Base-by-base conservation (phyloP, 2,797 vertebrate species). In the Notoglanidium macrostoma region DNA sequence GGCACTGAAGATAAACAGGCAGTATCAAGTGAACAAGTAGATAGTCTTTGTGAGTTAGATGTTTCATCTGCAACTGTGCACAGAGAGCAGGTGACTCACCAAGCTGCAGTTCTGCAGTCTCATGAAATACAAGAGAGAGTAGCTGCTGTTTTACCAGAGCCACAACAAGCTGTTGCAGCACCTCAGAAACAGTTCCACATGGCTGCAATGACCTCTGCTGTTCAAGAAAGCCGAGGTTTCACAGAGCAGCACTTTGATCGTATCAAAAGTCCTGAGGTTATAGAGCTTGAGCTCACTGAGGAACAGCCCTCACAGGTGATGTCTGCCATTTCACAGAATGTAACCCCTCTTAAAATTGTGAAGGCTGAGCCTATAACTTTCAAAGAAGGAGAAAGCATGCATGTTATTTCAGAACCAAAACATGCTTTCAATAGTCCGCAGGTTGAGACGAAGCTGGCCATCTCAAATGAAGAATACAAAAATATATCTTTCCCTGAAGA, bases 181-280 rank as follows among this genome's bases (percentile, higher is more conserved):
- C 57, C 90, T 87, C 14, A 79, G 49, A 90, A 87, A 65, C 89
- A 91, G 86, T 78, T 90, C 12, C 87, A 88, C 6, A 57, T 87
- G 40, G 86, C 87, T 35, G 59, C 90, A 59, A 87, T 93, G 84
- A 85, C 90, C 59, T 89, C 91, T 83, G 44, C 88, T 59, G 88
- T 93, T 83, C 90, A 91, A 84, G 92, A 94, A 85, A 92, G 70
- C 3, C 87, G 77, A 82, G 86, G 91, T 44, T 94, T 97, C 84
- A 92, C 83, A 0, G 96, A 96, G 83, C 94, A 96, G 87, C 95
- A 95, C 87, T 93, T 91, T 0, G 93, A 95, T 44, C 89, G 89
- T 0, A 95, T 97, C 9, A 89, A 94, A 85, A 96, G 95, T 83
- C 95, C 95, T 2, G 94, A 95, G 82, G n/a, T 94, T 0, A 29